phyloP scores from a whole-genome alignment of 1,140 invertebrate species.

The Drosophila obscura region DNA sequence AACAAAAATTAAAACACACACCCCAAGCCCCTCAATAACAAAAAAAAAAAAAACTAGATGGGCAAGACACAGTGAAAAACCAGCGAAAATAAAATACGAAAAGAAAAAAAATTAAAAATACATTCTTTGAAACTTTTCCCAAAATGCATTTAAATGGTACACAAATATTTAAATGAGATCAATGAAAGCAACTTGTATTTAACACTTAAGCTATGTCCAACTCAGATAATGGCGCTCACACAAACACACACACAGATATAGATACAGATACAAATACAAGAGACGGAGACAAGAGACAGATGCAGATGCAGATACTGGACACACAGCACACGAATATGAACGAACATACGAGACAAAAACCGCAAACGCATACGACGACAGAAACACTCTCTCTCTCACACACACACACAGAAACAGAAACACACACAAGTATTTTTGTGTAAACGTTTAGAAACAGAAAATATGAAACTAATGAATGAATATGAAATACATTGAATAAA shows the following conservation, averaged over 20 bases:
- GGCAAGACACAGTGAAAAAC: slow-evolving; percentile 11
- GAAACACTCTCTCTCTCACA: neutral
- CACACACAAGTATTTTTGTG: slow-evolving; percentile 70
- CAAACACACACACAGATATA: slow-evolving; percentile 21
- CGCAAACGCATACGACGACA: neutral
- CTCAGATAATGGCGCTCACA: slow-evolving; percentile 37
- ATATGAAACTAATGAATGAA: slow-evolving; percentile 77
- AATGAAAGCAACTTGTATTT: slow-evolving; percentile 66
- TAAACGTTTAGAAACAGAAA: slow-evolving; percentile 70
- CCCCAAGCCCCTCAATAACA: slow-evolving; percentile 3
- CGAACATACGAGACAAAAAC: slow-evolving; percentile 21
- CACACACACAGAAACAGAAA: slow-evolving; percentile 18
- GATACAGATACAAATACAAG: slow-evolving; percentile 17
- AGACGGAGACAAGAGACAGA: slow-evolving; percentile 15
- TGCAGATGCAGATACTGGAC: neutral
- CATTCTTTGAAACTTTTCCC: slow-evolving; percentile 66
- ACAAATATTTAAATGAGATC: slow-evolving; percentile 68
- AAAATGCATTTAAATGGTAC: slow-evolving; percentile 78
- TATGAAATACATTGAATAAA: slow-evolving; percentile 81
- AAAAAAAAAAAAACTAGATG: slow-evolving; percentile 14
- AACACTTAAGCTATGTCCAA: slow-evolving; percentile 65
- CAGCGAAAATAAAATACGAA: slow-evolving; percentile 10
- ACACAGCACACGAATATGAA: slow-evolving; percentile 1
- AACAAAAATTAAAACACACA: slow-evolving; percentile 14
- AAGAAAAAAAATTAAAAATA: slow-evolving; percentile 40